A percentile compares a stretch with the other conserved stretches of the same genome.
Conservation (phyloP, 2,797 vertebrate genomes). For the Gephyroberyx darwinii region DNA sequence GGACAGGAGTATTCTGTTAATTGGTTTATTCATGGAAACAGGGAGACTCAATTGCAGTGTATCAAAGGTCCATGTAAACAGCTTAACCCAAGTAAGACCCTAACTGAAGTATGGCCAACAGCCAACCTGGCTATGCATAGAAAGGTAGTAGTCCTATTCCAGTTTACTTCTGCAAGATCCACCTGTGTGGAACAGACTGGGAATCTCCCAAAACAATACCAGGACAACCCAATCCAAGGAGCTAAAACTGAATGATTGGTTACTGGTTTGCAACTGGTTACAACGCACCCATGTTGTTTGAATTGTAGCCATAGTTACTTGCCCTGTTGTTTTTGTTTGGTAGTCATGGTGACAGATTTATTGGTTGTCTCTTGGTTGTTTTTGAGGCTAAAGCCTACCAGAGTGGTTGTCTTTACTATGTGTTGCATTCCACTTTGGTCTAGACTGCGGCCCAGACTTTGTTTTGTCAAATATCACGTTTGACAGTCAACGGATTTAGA, state of each 20-base stretch:
- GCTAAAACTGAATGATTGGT: neutral
- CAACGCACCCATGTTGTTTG: neutral
- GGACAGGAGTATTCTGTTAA: no score
- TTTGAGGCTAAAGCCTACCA: neutral
- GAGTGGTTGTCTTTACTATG: neutral
- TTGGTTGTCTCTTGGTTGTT: slow-evolving; percentile 9
- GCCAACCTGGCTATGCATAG: neutral
- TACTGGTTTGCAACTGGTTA: neutral
- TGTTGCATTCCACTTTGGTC: slow-evolving; percentile 2
- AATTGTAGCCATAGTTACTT: neutral
- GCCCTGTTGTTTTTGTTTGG: slow-evolving; percentile 3
- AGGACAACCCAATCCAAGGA: neutral
- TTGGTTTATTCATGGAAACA: no score
- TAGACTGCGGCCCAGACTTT: neutral
- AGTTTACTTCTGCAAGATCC: neutral
- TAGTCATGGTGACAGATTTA: slow-evolving; percentile 24
- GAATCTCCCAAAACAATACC: neutral
- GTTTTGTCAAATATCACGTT: slow-evolving; percentile 14
- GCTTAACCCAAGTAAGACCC: no score
- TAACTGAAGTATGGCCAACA: no score
- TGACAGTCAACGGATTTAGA: slow-evolving; percentile 12
- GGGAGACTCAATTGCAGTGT: no score
- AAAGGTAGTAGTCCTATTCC: no score
- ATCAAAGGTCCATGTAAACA: no score
- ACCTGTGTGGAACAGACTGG: neutral